These are phyloP conservation scores for Eulimnadia texana DNA, from an alignment of 1,140 invertebrate genomes.

Conservation along the genomic window DNA sequence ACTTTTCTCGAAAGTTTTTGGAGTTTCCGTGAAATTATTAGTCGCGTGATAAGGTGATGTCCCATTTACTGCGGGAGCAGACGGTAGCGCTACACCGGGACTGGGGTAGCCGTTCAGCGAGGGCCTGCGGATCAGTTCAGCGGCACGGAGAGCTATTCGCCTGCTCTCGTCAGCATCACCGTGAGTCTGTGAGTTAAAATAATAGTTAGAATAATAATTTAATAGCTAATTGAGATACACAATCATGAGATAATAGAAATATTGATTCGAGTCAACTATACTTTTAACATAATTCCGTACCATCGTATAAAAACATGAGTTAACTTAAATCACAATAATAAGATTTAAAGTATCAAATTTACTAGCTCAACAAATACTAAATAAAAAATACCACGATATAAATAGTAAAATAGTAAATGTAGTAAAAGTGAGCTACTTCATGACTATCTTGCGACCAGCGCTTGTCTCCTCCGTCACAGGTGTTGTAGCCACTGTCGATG, in stretches of 20 bases:
- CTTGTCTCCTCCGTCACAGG: slow-evolving; percentile 61
- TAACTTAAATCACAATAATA: too few species aligned
- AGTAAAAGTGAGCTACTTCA: slow-evolving; percentile 30
- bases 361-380: too few species aligned
- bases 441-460: slow-evolving; percentile 66
- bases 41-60: too few species aligned
- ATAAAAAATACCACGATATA: too few species aligned
- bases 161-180: slow-evolving; percentile 16
- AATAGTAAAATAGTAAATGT: not conserved
- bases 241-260: too few species aligned
- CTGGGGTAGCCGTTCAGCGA: not conserved
- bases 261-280: too few species aligned
- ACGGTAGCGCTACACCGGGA: not conserved
- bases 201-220: not conserved
- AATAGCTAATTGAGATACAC: too few species aligned
- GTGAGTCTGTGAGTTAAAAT: slow-evolving; percentile 18
- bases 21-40: too few species aligned
- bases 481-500: slow-evolving; percentile 77
- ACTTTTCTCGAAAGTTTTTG: too few species aligned
- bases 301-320: too few species aligned
- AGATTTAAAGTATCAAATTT: too few species aligned
- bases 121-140: slow-evolving; percentile 16
- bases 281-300: too few species aligned
- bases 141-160: slow-evolving; percentile 23
- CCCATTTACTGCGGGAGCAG: not conserved